Evolutionary conservation across 2,888 invertebrate species (phyloP), one percentile per base, ranked within the genome.

Genomic region (Dicranocentrus wangi): DNA sequence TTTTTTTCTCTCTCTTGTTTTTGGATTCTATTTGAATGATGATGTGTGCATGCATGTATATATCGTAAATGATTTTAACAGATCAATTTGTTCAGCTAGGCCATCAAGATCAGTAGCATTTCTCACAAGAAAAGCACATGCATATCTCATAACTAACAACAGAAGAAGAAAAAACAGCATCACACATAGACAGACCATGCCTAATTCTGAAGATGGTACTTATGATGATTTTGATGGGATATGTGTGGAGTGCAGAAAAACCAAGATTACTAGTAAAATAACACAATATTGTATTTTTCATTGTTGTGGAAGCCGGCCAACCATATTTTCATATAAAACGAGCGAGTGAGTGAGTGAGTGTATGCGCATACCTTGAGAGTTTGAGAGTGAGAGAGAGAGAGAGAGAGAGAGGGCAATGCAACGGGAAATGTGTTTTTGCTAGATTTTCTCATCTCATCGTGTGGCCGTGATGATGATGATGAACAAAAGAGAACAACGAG

Each of bases 61-160:
- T 47, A 42, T 65, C 43, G 43, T 43, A 43, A 43, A 43, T 65
- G 65, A 21, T 65, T 43, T 65, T 65, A 23, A 70, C 58, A 19
- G 25, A 28, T 75, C 75, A 75, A 75, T 75, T 75, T 75, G 75
- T 75, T 75, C 75, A 75, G 75, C 39, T 75, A 75, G 75, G 65
- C 23, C 42, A 73, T 65, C 47, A 25, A 71, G 60, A 58, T 60
- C 60, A 51, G 3, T 8, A 39, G 13, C 7, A 39, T 13, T 39
- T 39, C 39, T 8, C 39, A 39, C 39, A 39, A 39, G 7, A 39
- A 39, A 39, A 39, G 39, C 39, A 39, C 13, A 7, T 8, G 7
- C 39, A 8, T 39, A 7, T 39, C 39, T 39, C n/a, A n/a, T n/a
- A n/a, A n/a, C n/a, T n/a, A n/a, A n/a, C n/a, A n/a, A 47, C 7